phyloP scores from a whole-genome alignment of 2,797 vertebrate genomes.

The Labroides dimidiatus region DNA sequence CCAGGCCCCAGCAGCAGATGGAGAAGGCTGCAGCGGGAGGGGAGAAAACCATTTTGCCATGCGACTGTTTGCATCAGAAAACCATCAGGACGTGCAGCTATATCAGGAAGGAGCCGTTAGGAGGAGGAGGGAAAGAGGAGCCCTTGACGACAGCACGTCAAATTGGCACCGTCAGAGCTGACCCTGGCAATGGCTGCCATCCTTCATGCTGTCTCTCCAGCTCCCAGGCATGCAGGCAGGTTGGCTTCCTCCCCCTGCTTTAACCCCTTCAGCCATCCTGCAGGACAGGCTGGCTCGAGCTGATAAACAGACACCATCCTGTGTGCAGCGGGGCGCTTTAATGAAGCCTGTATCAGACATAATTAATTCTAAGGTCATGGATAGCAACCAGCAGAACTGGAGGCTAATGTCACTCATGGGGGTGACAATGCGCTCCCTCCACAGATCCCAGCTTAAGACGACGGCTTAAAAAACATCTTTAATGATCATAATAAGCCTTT shows the following conservation, averaged over 20 bases:
- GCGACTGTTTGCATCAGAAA: conserved; percentile 98
- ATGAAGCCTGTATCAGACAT: conserved; percentile 68
- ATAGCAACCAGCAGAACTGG: conserved; percentile 65
- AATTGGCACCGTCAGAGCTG: conserved; percentile 93
- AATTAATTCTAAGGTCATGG: conserved; percentile 76
- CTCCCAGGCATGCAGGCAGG: conserved; percentile 65
- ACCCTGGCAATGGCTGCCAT: conserved; percentile 93
- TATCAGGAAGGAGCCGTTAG: conserved; percentile 75
- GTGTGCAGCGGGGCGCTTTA: conserved; percentile 57
- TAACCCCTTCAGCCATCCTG: conserved; percentile 82
- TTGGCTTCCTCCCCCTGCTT: conserved; percentile 76
- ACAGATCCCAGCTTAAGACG: conserved; percentile 26
- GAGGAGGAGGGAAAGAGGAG: conserved; percentile 75
- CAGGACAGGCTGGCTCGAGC: conserved; percentile 61
- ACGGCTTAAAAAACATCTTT: conserved; percentile 42
- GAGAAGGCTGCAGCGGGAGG: conserved; percentile 85
- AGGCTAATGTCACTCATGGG: conserved; percentile 60
- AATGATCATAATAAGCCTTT: conserved; percentile 30
- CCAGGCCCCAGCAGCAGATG: conserved; percentile 98
- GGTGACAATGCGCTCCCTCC: conserved; percentile 12
- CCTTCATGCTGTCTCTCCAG: conserved; percentile 91
- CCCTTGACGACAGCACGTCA: conserved; percentile 93
- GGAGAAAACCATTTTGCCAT: conserved; percentile 92
- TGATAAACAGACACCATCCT: conserved; percentile 71
- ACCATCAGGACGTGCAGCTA: conserved; percentile 95